These are phyloP conservation scores for Astropecten irregularis DNA, from an alignment of 53 echinoderm and acorn worm genomes.

Conservation along the genomic window DNA sequence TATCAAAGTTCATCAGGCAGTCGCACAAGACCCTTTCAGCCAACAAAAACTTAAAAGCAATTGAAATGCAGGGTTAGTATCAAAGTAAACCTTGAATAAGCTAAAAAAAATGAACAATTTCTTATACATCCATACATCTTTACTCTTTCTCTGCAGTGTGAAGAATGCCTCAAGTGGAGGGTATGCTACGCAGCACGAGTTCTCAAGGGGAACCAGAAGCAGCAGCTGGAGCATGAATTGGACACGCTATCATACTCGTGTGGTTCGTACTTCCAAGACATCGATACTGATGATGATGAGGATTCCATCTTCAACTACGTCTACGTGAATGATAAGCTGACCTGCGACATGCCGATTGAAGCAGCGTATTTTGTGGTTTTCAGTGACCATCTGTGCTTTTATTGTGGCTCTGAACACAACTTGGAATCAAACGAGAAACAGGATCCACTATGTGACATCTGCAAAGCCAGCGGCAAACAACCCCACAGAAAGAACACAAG, in stretches of 20 bases:
- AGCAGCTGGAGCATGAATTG: constrained; percentile 29
- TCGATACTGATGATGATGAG: constrained; percentile 25
- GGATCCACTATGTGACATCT: constrained; percentile 49
- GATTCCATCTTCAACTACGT: constrained; percentile 33
- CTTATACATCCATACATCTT: background rate
- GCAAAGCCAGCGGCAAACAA: constrained; percentile 21
- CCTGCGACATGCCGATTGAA: constrained; percentile 35
- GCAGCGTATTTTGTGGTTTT: constrained; percentile 50
- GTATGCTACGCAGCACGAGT: constrained; percentile 53
- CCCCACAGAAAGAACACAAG: constrained; percentile 47
- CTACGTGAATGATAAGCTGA: constrained; percentile 61
- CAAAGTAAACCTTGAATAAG: background rate
- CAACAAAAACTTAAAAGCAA: too few relatives aligned
- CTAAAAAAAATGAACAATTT: background rate
- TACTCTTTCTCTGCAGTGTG: constrained; percentile 45
- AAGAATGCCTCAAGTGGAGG: constrained; percentile 57
- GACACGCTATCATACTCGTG: constrained; percentile 38
- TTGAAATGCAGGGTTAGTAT: background rate
- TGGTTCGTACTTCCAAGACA: constrained; percentile 39
- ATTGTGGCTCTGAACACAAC: constrained; percentile 57
- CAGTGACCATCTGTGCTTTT: constrained; percentile 56
- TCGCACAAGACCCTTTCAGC: background rate
- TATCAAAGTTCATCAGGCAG: constrained; percentile 26
- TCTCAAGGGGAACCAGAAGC: constrained; percentile 27
- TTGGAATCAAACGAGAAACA: background rate